Conservation (phyloP, 2,888 invertebrate species). For the Therioaphis trifolii region DNA sequence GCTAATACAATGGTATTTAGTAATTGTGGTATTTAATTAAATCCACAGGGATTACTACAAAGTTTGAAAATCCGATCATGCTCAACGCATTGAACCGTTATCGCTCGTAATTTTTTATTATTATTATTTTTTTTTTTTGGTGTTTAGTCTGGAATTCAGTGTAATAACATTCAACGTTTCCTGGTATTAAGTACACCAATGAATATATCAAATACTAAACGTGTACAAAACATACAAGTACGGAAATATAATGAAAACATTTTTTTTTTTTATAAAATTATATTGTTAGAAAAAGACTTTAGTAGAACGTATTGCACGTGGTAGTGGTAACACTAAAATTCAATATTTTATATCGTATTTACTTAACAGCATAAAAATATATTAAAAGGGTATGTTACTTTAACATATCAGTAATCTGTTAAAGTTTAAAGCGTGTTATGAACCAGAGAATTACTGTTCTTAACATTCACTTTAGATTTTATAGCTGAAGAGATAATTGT, state of each 20-base stretch:
- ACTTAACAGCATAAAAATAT: not conserved
- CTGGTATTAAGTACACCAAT: not conserved
- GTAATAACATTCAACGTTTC: not conserved
- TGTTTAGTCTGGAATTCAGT: not conserved
- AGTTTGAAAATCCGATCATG: conserved; percentile 34
- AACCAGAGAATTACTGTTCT: conserved; percentile 51
- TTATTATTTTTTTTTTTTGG: conserved; percentile 20
- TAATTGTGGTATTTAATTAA: conserved; percentile 45
- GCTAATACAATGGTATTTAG: conserved; percentile 27
- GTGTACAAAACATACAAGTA: too few relatives aligned
- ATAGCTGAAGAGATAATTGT: conserved; percentile 58
- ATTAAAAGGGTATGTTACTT: conserved; percentile 30
- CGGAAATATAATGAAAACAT: too few relatives aligned
- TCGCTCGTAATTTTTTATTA: not conserved
- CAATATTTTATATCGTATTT: not conserved
- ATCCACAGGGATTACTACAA: conserved; percentile 11
- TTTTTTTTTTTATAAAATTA: too few relatives aligned
- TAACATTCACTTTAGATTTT: conserved; percentile 41
- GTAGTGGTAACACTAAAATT: not conserved
- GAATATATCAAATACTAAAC: too few relatives aligned
- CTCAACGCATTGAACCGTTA: conserved; percentile 34
- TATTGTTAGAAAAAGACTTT: too few relatives aligned
- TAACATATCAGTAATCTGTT: conserved; percentile 28
- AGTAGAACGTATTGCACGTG: too few relatives aligned
- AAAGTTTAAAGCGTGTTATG: conserved; percentile 53